Evolutionary conservation across 2,113 vertebrate genomes (phyloP), one percentile per base, ranked within the genome.

Genomic region (Notiomystis cincta): DNA sequence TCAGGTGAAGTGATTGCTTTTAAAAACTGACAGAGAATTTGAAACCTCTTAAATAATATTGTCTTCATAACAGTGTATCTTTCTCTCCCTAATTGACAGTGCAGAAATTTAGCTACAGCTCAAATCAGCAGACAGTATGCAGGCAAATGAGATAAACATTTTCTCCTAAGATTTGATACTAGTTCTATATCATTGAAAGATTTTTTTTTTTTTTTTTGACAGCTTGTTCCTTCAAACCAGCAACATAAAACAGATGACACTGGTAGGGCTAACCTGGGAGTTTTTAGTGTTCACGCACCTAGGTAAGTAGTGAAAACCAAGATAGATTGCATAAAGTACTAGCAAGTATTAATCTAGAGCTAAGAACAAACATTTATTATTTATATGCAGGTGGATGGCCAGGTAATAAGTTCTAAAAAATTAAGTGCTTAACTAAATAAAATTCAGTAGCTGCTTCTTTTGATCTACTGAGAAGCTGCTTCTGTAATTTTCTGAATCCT

Each of bases 201-300:
- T 33, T 66, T 7, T 15, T 91, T 9, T 15, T 44, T 47, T 90
- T 79, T 89, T 86, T 96, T 77, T 82, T 78, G 35, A 50, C 95
- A 98, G 98, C 96, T 98, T 69, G 42, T 76, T 82, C 93, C 98
- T 96, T 95, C 97, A 94, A 97, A 89, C 90, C 98, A 94, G 50
- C 98, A 95, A 11, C 93, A 96, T 92, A 98, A 98, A 97, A 98
- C 98, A 77, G 97, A 99, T 76, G 78, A 96, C 69, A 96, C 98
- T 64, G 99, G 99, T 67, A 98, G 96, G 90, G 98, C 98, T 87
- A 97, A 97, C 84, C 98, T 99, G 96, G 97, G 95, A 82, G 80
- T 99, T 45, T 91, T 98, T 37, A 80, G 69, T 69, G 95, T 99
- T 95, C 98, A 89, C 20, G 99, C 98, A 50, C 97, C 98, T 67